phyloP scores from a whole-genome alignment of 2,113 vertebrate species.

The Pipra filicauda region DNA sequence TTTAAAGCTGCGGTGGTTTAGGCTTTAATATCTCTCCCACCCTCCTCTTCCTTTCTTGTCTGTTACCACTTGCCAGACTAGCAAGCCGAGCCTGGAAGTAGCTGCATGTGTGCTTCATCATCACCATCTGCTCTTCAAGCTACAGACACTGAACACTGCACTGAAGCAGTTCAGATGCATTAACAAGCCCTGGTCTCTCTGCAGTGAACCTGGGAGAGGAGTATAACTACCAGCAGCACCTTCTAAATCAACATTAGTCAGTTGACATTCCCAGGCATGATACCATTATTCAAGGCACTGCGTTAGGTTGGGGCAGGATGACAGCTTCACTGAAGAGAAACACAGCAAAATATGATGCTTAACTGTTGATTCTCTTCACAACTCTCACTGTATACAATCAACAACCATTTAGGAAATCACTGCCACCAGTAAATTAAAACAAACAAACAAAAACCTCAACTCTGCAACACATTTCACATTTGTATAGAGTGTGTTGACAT shows the following conservation, averaged over 20 bases:
- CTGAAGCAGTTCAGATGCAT: not conserved
- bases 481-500: not conserved
- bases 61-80: not conserved
- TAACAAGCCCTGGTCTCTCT: not conserved
- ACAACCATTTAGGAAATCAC: not conserved
- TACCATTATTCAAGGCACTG: not conserved
- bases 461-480: not conserved
- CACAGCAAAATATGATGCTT: rapidly evolving
- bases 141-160: not conserved
- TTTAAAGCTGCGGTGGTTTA: not conserved
- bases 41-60: not conserved
- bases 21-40: not conserved
- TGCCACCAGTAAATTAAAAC: not conserved
- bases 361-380: not conserved
- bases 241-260: not conserved
- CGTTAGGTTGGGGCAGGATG: not conserved
- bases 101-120: not conserved
- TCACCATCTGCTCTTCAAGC: not conserved
- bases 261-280: not conserved
- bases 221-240: not conserved
- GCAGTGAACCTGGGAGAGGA: not conserved
- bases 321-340: not conserved
- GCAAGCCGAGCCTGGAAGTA: not conserved
- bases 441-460: not conserved
- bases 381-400: not conserved